Percentiles rank a stretch among this genome's conserved stretches.
These are phyloP conservation scores for Heloderma charlesbogerti DNA, from an alignment of 2,113 vertebrate species.

Conservation along the genomic window DNA sequence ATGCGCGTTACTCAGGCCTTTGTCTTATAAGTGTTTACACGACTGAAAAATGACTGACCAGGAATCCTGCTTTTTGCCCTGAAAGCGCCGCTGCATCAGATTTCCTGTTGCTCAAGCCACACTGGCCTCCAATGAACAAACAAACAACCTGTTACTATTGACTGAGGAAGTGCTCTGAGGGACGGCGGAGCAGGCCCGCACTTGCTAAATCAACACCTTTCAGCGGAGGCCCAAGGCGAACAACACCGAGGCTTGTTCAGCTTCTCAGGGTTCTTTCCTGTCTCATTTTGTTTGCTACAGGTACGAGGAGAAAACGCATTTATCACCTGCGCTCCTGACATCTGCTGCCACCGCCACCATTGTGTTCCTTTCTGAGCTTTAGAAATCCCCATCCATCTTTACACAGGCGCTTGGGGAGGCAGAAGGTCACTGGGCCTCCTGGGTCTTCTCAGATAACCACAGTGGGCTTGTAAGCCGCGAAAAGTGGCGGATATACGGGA, in stretches of 20 bases:
- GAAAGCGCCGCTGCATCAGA: conserved; percentile 31
- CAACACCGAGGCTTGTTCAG: background rate
- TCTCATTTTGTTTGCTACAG: background rate
- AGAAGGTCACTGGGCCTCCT: background rate
- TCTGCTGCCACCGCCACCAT: background rate
- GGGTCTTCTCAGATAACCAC: background rate
- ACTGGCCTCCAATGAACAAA: conserved; percentile 61
- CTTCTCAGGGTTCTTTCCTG: background rate
- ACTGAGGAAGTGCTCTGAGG: conserved; percentile 61
- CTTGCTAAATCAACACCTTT: conserved; percentile 65
- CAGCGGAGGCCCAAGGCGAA: background rate
- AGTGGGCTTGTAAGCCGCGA: background rate
- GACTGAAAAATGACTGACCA: conserved; percentile 43
- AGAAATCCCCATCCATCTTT: background rate
- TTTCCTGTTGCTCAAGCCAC: conserved; percentile 25
- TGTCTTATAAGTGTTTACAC: conserved; percentile 50
- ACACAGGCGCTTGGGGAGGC: background rate
- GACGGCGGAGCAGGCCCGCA: conserved; percentile 71
- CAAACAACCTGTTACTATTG: conserved; percentile 78
- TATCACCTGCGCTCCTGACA: background rate
- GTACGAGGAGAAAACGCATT: background rate
- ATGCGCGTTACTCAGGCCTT: conserved; percentile 42
- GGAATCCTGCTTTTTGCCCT: background rate
- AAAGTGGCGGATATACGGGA: background rate
- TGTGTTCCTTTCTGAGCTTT: background rate